These are phyloP conservation scores for Acrossocheilus wenchowensis DNA, from an alignment of 2,797 vertebrate species.

Conservation along the genomic window DNA sequence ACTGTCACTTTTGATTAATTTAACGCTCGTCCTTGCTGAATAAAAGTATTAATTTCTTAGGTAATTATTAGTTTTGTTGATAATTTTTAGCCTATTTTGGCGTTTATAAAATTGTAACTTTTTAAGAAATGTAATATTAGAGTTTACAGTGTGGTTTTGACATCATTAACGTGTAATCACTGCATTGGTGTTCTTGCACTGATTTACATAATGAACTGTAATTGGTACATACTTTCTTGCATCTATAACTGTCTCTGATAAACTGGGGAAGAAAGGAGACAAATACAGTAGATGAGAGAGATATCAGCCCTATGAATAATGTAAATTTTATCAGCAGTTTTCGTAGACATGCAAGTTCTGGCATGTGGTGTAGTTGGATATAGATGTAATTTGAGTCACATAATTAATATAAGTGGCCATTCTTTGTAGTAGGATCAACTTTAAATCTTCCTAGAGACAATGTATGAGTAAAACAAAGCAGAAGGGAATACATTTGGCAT, in stretches of 20 bases:
- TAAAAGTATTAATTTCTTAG: background rate
- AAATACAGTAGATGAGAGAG: background rate
- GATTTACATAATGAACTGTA: background rate
- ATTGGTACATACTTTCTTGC: background rate
- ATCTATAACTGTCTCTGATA: background rate
- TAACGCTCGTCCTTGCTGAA: background rate
- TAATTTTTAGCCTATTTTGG: background rate
- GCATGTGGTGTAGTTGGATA: background rate
- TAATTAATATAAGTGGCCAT: background rate
- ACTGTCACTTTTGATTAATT: background rate
- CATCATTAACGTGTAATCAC: background rate
- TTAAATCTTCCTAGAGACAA: background rate
- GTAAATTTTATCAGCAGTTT: background rate
- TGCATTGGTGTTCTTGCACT: background rate
- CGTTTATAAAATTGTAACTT: background rate
- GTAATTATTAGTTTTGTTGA: background rate
- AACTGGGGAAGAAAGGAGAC: too few species aligned
- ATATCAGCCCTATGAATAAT: background rate
- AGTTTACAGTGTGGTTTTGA: fast-evolving
- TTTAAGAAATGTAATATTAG: background rate
- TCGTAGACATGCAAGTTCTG: background rate
- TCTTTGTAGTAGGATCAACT: background rate
- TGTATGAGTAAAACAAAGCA: background rate
- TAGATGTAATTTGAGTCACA: background rate
- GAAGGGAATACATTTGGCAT: background rate